Conservation (phyloP, 2,888 invertebrate species). For the Tipula confusa region DNA sequence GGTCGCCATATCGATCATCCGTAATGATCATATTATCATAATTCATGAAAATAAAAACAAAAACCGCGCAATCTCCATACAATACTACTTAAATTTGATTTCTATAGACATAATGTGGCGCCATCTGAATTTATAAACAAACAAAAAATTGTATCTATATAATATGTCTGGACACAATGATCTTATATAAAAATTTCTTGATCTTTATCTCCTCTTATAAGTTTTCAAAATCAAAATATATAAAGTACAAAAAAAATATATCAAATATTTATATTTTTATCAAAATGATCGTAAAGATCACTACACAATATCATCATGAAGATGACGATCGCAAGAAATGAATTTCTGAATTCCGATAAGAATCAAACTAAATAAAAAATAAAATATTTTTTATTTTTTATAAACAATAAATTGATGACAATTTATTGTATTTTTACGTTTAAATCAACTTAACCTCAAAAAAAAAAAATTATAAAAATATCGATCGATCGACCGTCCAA, state of each 20-base stretch:
- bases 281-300: conserved; percentile 26
- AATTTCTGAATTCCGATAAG: conserved; percentile 21
- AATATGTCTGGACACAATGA: conserved; percentile 30
- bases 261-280: conserved; percentile 30
- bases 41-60: conserved; percentile 4
- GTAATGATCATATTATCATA: conserved; percentile 25
- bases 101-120: conserved; percentile 30
- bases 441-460: conserved; percentile 27
- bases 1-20: conserved; percentile 20
- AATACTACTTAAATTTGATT: conserved; percentile 27
- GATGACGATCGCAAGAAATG: conserved; percentile 13
- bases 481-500: background rate
- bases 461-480: background rate
- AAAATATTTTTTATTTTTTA: background rate
- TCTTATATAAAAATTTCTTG: conserved; percentile 20
- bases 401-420: conserved; percentile 27
- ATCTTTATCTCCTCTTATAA: conserved; percentile 27
- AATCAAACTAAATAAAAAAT: conserved; percentile 13
- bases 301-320: conserved; percentile 26
- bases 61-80: conserved; percentile 8
- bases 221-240: conserved; percentile 26
- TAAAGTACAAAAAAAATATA: conserved; percentile 28
- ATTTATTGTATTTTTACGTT: conserved; percentile 22
- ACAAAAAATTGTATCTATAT: conserved; percentile 21
- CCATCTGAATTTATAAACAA: conserved; percentile 25